Evolutionary conservation across 2,113 vertebrate genomes (phyloP), one percentile per base, ranked within the genome.

Genomic region (Gambusia affinis): DNA sequence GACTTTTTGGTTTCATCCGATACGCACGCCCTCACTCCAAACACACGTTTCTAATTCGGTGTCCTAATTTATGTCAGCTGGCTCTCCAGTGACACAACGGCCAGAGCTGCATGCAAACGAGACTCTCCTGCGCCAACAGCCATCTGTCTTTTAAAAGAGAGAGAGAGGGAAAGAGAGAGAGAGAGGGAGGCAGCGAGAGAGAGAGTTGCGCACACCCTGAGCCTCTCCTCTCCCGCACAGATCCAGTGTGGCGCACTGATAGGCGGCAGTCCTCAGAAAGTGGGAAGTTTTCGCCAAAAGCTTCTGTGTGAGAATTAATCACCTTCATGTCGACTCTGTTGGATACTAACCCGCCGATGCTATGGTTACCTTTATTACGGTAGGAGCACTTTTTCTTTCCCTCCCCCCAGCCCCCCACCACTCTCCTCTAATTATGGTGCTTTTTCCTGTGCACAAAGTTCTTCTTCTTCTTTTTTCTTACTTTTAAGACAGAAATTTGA

Each of bases 311-410:
- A 92, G 92, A 82, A 93, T 94, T 94, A 95, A 88, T 95, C 95
- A 96, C 95, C 96, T 98, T 97, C 95, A 98, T 99, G 97, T 97
- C 96, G 96, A 93, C 95, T 95, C 92, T 95, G 94, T 95, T 96
- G 97, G 95, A 97, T 95, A 95, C 94, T 93, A 92, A 92, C 93
- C 94, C 92, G 94, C 96, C 95, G 96, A 97, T 97, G 98, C 97
- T 97, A 98, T 98, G 98, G 97, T 98, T 97, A 96, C 96, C 95
- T 95, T 96, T 95, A 94, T 96, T 97, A 97, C 97, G 97, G 97
- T 98, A 97, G 95, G 97, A 87, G 54, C 62, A 27, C 14, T 12
- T 65, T 63, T 79, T 28, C 8, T 51, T 64, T 30, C 0, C 4
- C 54, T 17, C 33, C 33, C 33, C 4, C 54, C 22, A 8, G 37